These are phyloP conservation scores for Origma solitaria DNA, from an alignment of 2,113 vertebrate species.

Conservation along the genomic window DNA sequence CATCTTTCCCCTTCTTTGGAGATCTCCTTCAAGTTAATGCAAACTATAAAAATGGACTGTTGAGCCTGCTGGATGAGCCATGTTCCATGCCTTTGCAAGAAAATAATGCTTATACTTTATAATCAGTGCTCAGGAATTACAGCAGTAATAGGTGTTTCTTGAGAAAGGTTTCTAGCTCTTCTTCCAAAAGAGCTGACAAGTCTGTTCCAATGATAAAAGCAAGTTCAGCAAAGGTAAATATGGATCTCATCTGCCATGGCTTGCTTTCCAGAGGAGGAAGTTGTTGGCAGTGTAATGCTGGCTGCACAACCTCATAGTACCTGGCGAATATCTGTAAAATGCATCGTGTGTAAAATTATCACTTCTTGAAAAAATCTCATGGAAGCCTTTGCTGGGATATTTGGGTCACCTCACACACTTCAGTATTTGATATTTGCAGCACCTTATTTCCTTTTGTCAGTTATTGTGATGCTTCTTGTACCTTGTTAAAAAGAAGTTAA, in stretches of 20 bases:
- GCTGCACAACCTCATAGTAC: background rate
- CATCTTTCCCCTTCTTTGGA: background rate
- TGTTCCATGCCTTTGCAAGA: background rate
- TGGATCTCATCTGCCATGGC: background rate
- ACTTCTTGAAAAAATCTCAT: background rate
- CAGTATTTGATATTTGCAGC: background rate
- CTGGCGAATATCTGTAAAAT: background rate
- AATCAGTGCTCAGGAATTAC: background rate
- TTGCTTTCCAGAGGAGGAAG: background rate
- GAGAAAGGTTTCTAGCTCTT: background rate
- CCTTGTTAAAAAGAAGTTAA: background rate
- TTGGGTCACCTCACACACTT: background rate
- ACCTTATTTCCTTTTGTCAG: background rate
- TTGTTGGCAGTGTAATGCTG: background rate
- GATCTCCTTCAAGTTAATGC: background rate
- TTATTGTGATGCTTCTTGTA: background rate
- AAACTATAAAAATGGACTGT: background rate
- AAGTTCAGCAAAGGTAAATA: background rate
- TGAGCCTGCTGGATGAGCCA: background rate
- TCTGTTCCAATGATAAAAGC: background rate
- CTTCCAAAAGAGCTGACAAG: background rate
- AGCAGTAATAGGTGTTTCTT: background rate
- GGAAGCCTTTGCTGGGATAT: background rate
- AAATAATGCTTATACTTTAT: background rate
- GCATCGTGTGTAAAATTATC: background rate